These are phyloP conservation scores for Helicoverpa zea DNA, from an alignment of 1,140 invertebrate species.

Conservation along the genomic window DNA sequence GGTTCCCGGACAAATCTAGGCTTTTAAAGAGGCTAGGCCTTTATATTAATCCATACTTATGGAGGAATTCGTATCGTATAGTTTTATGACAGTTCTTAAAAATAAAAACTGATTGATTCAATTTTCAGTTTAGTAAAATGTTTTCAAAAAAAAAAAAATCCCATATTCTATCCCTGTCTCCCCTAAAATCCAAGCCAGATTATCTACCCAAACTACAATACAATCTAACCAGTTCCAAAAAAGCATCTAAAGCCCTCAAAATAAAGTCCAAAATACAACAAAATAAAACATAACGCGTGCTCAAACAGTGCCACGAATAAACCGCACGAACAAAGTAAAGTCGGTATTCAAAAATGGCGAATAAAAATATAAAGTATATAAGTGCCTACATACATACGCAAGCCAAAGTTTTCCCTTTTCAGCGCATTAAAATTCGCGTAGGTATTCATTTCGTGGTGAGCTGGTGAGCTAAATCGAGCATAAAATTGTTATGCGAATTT, in stretches of 20 bases:
- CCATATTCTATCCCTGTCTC: too few relatives aligned
- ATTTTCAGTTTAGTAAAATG: too few relatives aligned
- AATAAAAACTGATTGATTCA: too few relatives aligned
- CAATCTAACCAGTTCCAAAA: too few relatives aligned
- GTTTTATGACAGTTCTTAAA: too few relatives aligned
- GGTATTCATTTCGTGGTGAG: constrained; percentile 28
- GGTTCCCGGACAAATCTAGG: not conserved
- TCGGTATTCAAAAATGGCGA: not conserved
- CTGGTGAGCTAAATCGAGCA: constrained; percentile 42
- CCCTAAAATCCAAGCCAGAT: too few relatives aligned
- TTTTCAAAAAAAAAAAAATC: too few relatives aligned
- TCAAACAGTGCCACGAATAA: not conserved
- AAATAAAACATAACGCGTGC: constrained; percentile 1
- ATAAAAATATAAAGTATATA: constrained; percentile 20
- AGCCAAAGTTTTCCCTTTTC: constrained; percentile 16
- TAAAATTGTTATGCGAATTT: constrained; percentile 48
- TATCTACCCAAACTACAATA: too few relatives aligned
- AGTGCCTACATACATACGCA: not conserved
- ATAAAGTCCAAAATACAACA: too few relatives aligned
- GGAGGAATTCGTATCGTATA: too few relatives aligned
- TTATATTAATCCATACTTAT: too few relatives aligned
- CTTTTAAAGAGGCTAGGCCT: not conserved
- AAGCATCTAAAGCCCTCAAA: too few relatives aligned
- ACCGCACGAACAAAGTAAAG: constrained; percentile 2
- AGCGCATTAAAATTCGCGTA: constrained; percentile 42